Conservation (phyloP, 2,888 invertebrate species). For the Resseliella maxima region DNA sequence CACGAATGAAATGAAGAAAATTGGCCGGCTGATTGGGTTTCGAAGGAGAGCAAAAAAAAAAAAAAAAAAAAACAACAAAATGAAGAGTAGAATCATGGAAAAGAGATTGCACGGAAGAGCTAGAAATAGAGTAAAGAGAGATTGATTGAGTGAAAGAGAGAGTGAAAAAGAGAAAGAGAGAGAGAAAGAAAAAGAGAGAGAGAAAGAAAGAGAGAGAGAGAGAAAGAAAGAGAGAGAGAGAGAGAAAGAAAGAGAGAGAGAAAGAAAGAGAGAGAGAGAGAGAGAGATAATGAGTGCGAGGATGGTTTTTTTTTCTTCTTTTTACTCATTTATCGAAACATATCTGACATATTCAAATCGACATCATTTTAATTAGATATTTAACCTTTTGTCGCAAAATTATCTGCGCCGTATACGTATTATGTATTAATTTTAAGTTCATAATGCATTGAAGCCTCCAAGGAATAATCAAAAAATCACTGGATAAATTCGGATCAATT, state of each 20-base stretch:
- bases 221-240: background rate
- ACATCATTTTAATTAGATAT: constrained; percentile 33
- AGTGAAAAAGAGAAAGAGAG: background rate
- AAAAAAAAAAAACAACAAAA: no score
- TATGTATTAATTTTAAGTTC: background rate
- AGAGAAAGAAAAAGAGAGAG: no score
- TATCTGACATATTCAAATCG: constrained; percentile 3
- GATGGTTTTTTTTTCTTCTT: no score
- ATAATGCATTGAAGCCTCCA: background rate
- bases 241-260: background rate
- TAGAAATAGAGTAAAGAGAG: background rate
- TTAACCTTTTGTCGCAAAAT: constrained; percentile 26
- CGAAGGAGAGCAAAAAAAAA: background rate
- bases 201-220: background rate
- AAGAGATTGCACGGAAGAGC: background rate
- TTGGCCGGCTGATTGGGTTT: background rate
- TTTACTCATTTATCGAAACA: background rate
- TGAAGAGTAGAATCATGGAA: no score
- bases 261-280: background rate
- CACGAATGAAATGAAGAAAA: background rate
- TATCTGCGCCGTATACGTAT: background rate
- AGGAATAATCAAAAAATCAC: background rate
- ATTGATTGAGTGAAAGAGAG: background rate
- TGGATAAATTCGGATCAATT: background rate
- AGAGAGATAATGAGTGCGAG: background rate